A percentile compares a stretch with the other conserved stretches of the same genome.
phyloP scores from a whole-genome alignment of 2,797 vertebrate genomes.

The Eurystomus glaucurus region DNA sequence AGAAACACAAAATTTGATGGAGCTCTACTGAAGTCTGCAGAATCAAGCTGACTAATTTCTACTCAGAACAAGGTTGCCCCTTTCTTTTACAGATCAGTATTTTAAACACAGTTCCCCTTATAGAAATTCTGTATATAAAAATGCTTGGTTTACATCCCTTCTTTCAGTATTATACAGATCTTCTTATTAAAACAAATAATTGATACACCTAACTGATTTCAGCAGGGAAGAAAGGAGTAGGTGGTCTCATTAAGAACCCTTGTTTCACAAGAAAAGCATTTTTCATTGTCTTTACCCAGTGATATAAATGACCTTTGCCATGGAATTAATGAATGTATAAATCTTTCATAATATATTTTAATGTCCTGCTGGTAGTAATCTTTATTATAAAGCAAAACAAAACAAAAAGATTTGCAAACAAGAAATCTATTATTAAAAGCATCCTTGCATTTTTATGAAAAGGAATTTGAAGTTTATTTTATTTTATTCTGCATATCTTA shows the following conservation, averaged over 20 bases:
- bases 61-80: not conserved
- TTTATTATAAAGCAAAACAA: conserved; percentile 40
- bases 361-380: conserved; percentile 65
- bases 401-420: conserved; percentile 2
- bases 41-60: not conserved
- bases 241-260: conserved; percentile 78
- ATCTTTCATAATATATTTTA: conserved; percentile 79
- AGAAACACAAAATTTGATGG: not conserved
- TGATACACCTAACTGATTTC: conserved; percentile 73
- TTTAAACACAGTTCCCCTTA: not conserved
- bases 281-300: conserved; percentile 63
- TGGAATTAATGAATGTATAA: conserved; percentile 74
- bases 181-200: conserved; percentile 75
- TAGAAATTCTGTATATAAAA: not conserved
- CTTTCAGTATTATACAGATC: conserved; percentile 12
- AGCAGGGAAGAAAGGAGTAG: conserved; percentile 65
- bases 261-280: conserved; percentile 63
- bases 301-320: conserved; percentile 74
- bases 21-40: not conserved
- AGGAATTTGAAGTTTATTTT: not conserved
- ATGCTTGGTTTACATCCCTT: not conserved
- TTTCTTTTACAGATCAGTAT: not conserved
- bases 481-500: not conserved
- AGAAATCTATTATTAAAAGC: conserved; percentile 18
- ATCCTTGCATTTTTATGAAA: not conserved